Conservation (phyloP, 2,113 vertebrate genomes). For the Salvelinus fontinalis region DNA sequence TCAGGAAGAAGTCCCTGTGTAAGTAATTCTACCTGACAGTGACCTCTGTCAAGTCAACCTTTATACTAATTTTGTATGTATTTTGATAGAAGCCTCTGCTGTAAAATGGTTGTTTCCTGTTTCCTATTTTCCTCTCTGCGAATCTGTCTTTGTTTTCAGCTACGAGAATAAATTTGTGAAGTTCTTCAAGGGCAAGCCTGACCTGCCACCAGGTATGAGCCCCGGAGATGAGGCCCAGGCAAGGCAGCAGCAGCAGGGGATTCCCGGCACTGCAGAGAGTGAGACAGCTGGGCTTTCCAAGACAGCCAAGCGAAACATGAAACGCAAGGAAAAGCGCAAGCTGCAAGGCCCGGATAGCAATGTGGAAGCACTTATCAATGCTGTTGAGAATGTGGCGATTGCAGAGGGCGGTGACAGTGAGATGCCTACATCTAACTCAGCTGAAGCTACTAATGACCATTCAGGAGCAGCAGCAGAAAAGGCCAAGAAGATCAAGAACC, state of each 20-base stretch:
- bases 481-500: constrained; percentile 86
- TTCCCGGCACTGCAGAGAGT: constrained; percentile 50
- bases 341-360: constrained; percentile 80
- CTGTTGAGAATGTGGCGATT: constrained; percentile 74
- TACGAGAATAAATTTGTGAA: constrained; percentile 98
- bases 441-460: constrained; percentile 34
- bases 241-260: constrained; percentile 63
- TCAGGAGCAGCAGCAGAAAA: constrained; percentile 68
- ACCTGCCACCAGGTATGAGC: constrained; percentile 87
- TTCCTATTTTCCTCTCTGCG: background rate
- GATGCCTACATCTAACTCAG: background rate
- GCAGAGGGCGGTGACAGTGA: constrained; percentile 30
- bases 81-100: background rate
- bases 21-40: constrained; percentile 54
- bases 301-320: constrained; percentile 90
- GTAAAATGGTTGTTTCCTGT: background rate
- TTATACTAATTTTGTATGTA: background rate
- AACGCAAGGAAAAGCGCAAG: constrained; percentile 90
- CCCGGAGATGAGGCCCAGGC: constrained; percentile 55
- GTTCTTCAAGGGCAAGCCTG: constrained; percentile 94
- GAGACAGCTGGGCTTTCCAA: constrained; percentile 80
- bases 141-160: constrained; percentile 64
- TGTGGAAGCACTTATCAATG: constrained; percentile 68
- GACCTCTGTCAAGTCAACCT: background rate
- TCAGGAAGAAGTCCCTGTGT: constrained; percentile 95